A percentile compares a stretch with the other conserved stretches of the same genome.
Evolutionary conservation across 2,888 invertebrate genomes (phyloP).

Genomic region (Temnothorax unifasciatus): DNA sequence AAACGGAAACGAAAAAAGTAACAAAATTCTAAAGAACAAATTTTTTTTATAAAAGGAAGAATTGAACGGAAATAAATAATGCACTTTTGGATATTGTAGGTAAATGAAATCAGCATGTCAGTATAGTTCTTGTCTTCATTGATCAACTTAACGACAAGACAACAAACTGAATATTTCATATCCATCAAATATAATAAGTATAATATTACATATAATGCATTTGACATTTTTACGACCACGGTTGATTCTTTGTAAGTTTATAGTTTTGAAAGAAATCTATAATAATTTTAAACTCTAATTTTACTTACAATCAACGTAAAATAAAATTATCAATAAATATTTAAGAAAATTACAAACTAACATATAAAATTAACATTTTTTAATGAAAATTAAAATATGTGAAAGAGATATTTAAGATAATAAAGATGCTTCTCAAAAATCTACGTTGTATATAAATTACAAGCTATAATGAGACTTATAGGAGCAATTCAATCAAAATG

Average conservation of each 20-base stretch:
- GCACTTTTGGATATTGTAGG: background rate
- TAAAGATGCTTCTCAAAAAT: background rate
- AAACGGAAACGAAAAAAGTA: background rate
- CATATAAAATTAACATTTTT: background rate
- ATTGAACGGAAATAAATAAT: background rate
- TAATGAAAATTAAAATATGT: slow-evolving; percentile 11
- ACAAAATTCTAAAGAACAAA: background rate
- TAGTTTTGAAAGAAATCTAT: background rate
- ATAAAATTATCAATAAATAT: background rate
- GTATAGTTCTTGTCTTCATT: background rate
- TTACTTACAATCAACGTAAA: background rate
- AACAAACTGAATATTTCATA: background rate
- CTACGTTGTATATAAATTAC: background rate
- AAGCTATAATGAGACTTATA: background rate
- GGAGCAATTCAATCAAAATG: slow-evolving; percentile 44
- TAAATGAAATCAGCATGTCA: background rate
- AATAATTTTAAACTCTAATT: background rate
- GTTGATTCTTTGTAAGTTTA: background rate
- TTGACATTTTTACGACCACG: background rate
- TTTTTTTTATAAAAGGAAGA: background rate
- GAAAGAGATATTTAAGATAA: background rate
- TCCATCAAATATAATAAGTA: background rate
- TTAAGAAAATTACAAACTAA: background rate
- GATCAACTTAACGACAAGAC: background rate
- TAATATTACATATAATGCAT: background rate